Evolutionary conservation across 2,113 vertebrate species (phyloP), one percentile per base, ranked within the genome.

Genomic region (Myanophis thanlyinensis): DNA sequence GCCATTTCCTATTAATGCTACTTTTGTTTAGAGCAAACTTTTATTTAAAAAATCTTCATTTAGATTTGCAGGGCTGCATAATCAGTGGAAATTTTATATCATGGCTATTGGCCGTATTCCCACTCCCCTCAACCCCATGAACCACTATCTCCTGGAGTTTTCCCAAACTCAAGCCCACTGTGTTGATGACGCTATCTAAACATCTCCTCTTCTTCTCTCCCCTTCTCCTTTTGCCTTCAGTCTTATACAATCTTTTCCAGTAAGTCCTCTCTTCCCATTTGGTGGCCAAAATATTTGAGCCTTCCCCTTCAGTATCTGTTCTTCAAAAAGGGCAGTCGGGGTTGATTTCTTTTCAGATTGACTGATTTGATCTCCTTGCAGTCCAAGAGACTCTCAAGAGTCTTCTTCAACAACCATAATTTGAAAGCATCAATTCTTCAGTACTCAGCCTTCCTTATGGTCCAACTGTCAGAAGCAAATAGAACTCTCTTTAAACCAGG

Each of bases 41-140:
- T 93, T 93, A 93, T 90, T 53, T 93, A 54, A 93, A 27, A 87
- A 44, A 84, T 67, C 87, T 95, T 94, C 89, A 91, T 90, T 94
- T 85, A 54, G 59, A 93, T 48, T 62, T 59, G 88, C 85, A 90
- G 93, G 94, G 92, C 2, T 54, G 90, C 30, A 93, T 0, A 20
- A 89, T 44, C 53, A 88, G 85, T 56, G 88, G 27, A 93, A 91
- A 92, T 93, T 91, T 91, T 40, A 3, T 27, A 15, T 62, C 48
- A 40, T 51, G 73, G 92, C 95, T 92, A 91, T 94, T 93, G 95
- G 86, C 52, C 94, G 93, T 47, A 56, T 15, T 59, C 30, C 4
- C 0, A 62, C 27, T n/a, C 59, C 5, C 13, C 30, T 2, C 59
- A 62, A n/a, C 1, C 30, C 59, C 11, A 30, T n/a, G 59, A 62